These are phyloP conservation scores for Pygathrix nemaeus DNA, from an alignment of 2,113 vertebrate species.

Conservation along the genomic window DNA sequence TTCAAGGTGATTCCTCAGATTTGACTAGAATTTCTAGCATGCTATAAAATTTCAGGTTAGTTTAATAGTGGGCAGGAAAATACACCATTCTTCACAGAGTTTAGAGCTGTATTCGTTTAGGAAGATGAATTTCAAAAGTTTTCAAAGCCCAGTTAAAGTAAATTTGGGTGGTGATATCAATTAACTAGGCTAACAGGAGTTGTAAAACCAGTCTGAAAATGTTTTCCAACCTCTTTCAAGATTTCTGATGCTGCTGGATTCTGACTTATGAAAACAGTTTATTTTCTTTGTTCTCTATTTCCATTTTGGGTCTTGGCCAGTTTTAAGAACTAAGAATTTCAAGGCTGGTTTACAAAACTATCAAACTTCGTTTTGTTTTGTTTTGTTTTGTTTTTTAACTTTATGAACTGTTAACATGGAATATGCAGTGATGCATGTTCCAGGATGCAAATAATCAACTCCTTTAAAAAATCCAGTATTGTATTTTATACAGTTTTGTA, in stretches of 20 bases:
- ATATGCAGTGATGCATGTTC: conserved; percentile 3
- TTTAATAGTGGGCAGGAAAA: not conserved
- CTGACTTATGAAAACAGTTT: conserved; percentile 59
- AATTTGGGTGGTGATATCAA: conserved; percentile 38
- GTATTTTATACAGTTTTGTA: not conserved
- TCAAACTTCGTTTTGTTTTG: not conserved
- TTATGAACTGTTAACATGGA: conserved; percentile 10
- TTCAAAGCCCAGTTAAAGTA: conserved; percentile 45
- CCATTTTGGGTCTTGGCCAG: conserved; percentile 44
- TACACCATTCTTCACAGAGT: not conserved
- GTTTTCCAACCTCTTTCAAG: conserved; percentile 29
- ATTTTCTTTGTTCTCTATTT: conserved; percentile 66
- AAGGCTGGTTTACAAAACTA: conserved; percentile 51
- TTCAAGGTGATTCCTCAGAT: conserved; percentile 36
- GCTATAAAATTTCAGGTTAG: conserved; percentile 44
- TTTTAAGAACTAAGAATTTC: conserved; percentile 42
- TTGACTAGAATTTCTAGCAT: conserved; percentile 18
- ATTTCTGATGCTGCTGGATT: conserved; percentile 27
- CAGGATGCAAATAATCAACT: conserved; percentile 25
- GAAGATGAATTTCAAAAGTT: conserved; percentile 54
- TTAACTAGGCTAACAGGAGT: conserved; percentile 37
- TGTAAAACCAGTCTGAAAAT: conserved; percentile 64
- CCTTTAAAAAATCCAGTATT: not conserved
- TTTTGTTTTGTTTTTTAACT: not conserved
- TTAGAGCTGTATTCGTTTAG: conserved; percentile 33